phyloP scores from a whole-genome alignment of 2,797 vertebrate genomes.

The Bovichtus diacanthus region DNA sequence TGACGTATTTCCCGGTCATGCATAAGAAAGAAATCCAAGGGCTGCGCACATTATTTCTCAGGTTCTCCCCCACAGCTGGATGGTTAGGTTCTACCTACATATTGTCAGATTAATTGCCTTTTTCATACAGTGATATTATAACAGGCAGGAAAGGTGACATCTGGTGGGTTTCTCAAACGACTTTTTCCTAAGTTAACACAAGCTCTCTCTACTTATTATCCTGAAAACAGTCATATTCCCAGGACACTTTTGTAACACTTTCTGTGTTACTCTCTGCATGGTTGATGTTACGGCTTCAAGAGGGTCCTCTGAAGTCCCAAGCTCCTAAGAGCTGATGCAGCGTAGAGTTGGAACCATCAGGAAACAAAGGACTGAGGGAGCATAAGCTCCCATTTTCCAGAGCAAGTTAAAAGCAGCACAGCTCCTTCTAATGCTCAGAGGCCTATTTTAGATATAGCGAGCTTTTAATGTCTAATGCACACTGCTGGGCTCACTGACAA shows the following conservation, averaged over 20 bases:
- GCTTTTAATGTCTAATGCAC: slow-evolving; percentile 83
- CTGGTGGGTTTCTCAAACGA: slow-evolving; percentile 54
- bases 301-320: slow-evolving; percentile 82
- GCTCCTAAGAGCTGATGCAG: slow-evolving; percentile 80
- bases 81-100: slow-evolving; percentile 23
- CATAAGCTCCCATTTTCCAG: slow-evolving; percentile 79
- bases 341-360: slow-evolving; percentile 78
- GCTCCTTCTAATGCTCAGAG: slow-evolving; percentile 83
- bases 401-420: slow-evolving; percentile 80
- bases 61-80: background rate
- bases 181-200: slow-evolving; percentile 77
- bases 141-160: slow-evolving; percentile 52
- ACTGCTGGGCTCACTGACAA: slow-evolving; percentile 72
- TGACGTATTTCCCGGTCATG: background rate
- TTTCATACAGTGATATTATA: slow-evolving; percentile 32
- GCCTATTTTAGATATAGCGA: slow-evolving; percentile 81
- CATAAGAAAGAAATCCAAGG: background rate
- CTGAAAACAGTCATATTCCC: slow-evolving; percentile 82
- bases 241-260: slow-evolving; percentile 74
- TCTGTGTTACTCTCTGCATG: slow-evolving; percentile 75
- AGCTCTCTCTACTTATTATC: slow-evolving; percentile 77
- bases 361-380: slow-evolving; percentile 82
- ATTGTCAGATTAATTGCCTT: slow-evolving; percentile 35
- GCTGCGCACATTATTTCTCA: background rate
- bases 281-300: slow-evolving; percentile 86